Percentiles rank a stretch among this genome's conserved stretches.
phyloP scores from a whole-genome alignment of 2,797 vertebrate species.

The Furcifer pardalis region DNA sequence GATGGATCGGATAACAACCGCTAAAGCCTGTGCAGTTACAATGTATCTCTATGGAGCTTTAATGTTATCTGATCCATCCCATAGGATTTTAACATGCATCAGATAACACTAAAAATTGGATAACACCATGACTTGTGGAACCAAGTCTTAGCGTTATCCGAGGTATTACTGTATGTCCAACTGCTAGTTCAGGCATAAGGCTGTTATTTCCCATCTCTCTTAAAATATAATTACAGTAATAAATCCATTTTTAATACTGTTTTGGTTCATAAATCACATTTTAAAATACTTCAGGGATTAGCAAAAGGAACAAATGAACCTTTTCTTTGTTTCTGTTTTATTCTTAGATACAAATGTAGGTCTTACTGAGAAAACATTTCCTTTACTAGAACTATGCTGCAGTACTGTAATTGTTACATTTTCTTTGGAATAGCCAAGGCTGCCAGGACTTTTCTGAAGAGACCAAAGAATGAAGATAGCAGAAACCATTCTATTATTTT shows the following conservation, averaged over 20 bases:
- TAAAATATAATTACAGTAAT: neutral
- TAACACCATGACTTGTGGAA: no score
- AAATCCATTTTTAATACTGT: neutral
- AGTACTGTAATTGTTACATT: neutral
- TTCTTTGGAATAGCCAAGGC: neutral
- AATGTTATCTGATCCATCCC: no score
- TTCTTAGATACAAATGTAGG: neutral
- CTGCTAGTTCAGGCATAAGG: no score
- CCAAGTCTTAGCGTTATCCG: no score
- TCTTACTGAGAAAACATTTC: neutral
- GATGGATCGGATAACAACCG: no score
- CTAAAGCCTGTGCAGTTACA: no score
- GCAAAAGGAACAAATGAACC: neutral
- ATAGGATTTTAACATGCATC: no score
- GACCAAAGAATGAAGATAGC: neutral
- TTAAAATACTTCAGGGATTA: neutral
- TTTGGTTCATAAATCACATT: neutral
- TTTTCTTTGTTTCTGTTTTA: neutral
- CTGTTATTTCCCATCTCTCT: no score
- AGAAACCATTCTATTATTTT: neutral
- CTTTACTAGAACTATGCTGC: neutral
- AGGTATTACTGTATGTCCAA: no score
- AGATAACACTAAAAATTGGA: no score
- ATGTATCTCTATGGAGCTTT: no score
- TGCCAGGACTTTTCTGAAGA: neutral